Evolutionary conservation across 2,888 invertebrate species (phyloP).

Genomic region (Aphodius granarius): DNA sequence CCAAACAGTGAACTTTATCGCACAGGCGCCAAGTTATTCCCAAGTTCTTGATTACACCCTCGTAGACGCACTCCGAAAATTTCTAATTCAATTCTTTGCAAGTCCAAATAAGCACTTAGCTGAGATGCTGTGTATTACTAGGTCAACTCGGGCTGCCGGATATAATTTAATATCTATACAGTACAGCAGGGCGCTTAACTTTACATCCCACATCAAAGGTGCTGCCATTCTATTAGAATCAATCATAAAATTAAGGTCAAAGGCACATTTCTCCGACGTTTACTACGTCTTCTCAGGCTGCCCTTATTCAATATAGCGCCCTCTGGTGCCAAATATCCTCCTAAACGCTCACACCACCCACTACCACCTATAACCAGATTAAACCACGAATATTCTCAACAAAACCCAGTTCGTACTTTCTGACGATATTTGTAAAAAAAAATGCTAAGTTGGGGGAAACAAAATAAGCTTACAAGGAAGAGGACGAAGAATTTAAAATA

Average conservation of each 20-base stretch:
- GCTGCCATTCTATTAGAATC: neutral
- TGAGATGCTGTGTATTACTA: neutral
- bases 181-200: neutral
- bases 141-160: neutral
- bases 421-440: neutral
- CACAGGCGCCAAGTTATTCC: neutral
- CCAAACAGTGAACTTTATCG: neutral
- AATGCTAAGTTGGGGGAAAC: neutral
- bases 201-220: neutral
- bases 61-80: neutral
- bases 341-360: no score
- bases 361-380: neutral
- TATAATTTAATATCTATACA: neutral
- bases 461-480: neutral
- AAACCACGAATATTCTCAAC: neutral
- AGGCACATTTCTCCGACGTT: neutral
- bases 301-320: neutral
- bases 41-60: neutral
- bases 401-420: no score
- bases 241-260: neutral
- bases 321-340: neutral
- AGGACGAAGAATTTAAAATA: neutral
- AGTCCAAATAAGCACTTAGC: neutral
- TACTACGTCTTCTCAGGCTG: neutral
- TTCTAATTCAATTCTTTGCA: neutral